Base-by-base conservation (phyloP, 2,797 vertebrate genomes). In the Falco rusticolus region DNA sequence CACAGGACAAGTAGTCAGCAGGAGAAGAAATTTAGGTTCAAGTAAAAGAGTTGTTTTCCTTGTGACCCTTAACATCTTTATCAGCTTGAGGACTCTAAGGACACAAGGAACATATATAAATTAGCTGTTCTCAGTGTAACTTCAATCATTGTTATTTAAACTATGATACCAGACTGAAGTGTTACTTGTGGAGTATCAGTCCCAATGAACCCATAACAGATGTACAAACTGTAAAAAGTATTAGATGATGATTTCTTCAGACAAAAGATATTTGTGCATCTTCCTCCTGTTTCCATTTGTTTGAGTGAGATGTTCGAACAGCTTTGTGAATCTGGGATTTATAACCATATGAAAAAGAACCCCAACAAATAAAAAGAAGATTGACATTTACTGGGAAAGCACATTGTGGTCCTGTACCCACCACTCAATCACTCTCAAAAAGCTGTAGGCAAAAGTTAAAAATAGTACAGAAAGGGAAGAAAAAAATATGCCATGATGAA, bases 141-240 rank as follows among this genome's bases (percentile, higher is more conserved):
- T 41, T 50, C n/a, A 43, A 64, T 28, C 6, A 31, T 19, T 68
- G 14, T 28, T 81, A 43, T 64, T 51, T 48, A 68, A 53, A 68
- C 8, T 72, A 2, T 43, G 26, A 43, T 54, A 41, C 5, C 21
- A 65, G n/a, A 60, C 11, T 33, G 45, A 83, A 48, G 15, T 2
- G 6, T 39, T 19, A 17, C 3, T 84, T 1, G 0, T 41, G 25
- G 20, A 1, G 1, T 74, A 25, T 16, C 41, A n/a, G 39, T 70
- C 26, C 43, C 26, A 78, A 5, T 28, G 39, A 78, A 43, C 4
- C 2, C 37, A 69, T 20, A 77, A 41, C 11, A n/a, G n/a, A 25
- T 22, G 6, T 11, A 43, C 2, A 48, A 70, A 29, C 4, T 68
- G 11, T 53, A 54, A 29, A 65, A 90, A 74, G 48, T n/a, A 15